phyloP scores from a whole-genome alignment of 2,797 vertebrate genomes.

The Acanthurus leucopareius region DNA sequence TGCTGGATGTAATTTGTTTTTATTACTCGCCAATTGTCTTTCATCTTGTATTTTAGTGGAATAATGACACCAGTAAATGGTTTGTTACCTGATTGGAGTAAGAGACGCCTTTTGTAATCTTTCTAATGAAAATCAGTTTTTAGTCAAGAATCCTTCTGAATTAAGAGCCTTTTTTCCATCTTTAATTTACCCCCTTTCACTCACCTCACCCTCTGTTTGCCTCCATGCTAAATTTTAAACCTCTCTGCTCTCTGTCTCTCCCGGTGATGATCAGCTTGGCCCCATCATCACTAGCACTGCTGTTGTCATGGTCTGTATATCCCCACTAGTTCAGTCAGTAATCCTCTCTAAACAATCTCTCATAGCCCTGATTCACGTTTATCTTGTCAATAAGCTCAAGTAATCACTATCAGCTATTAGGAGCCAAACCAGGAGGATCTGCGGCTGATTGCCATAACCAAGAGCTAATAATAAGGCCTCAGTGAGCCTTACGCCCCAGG shows the following conservation, averaged over 20 bases:
- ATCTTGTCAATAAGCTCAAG: constrained; percentile 79
- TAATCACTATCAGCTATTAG: constrained; percentile 70
- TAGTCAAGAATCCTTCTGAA: too few species aligned
- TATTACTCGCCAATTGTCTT: too few species aligned
- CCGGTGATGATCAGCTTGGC: constrained; percentile 55
- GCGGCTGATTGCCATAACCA: constrained; percentile 46
- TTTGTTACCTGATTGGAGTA: too few species aligned
- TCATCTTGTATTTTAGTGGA: too few species aligned
- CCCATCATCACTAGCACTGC: constrained; percentile 39
- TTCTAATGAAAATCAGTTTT: too few species aligned
- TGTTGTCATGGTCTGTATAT: constrained; percentile 51
- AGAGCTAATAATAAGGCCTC: constrained; percentile 62
- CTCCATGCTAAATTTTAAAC: constrained; percentile 33
- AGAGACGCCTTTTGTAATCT: too few species aligned
- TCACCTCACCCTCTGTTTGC: constrained; percentile 6
- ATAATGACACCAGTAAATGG: too few species aligned
- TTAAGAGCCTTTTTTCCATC: too few species aligned
- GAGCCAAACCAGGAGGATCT: constrained; percentile 66
- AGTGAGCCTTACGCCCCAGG: constrained; percentile 38
- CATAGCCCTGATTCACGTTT: constrained; percentile 71
- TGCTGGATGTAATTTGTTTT: too few species aligned
- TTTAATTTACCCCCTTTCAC: neutral
- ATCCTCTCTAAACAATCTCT: constrained; percentile 78
- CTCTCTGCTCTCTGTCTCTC: constrained; percentile 31
- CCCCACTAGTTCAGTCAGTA: constrained; percentile 59